phyloP scores from a whole-genome alignment of 1,140 invertebrate species.

The Leptinotarsa texana region DNA sequence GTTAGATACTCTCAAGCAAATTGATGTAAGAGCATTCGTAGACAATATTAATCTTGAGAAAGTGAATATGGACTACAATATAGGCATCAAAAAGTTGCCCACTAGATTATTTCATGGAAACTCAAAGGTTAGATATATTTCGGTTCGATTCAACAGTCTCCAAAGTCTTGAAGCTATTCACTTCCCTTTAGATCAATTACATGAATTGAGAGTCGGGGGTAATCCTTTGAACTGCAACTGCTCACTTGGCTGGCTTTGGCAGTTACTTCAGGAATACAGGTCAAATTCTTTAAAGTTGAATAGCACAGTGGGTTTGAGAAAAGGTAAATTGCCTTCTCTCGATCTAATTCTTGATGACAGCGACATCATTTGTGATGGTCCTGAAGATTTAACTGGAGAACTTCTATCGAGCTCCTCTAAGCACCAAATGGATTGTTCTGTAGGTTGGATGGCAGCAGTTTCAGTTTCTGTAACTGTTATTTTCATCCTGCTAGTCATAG shows the following conservation, averaged over 20 bases:
- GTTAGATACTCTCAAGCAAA: conserved; percentile 65
- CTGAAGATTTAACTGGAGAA: conserved; percentile 58
- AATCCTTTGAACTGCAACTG: conserved; percentile 88
- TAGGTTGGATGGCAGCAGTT: conserved; percentile 62
- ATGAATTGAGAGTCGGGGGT: conserved; percentile 71
- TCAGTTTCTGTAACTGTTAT: conserved; percentile 61
- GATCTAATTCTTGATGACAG: conserved; percentile 54
- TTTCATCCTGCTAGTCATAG: conserved; percentile 61
- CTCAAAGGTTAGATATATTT: conserved; percentile 72
- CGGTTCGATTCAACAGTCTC: conserved; percentile 71
- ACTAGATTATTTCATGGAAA: conserved; percentile 75
- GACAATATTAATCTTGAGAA: conserved; percentile 82
- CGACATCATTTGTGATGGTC: conserved; percentile 61
- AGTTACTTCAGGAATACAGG: conserved; percentile 64
- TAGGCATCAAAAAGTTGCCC: conserved; percentile 69
- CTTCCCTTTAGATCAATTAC: conserved; percentile 76
- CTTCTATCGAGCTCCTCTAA: conserved; percentile 61
- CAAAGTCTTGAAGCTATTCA: conserved; percentile 75
- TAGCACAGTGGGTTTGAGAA: conserved; percentile 51
- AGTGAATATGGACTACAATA: conserved; percentile 77
- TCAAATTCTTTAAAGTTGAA: conserved; percentile 42
- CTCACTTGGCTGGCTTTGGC: conserved; percentile 84
- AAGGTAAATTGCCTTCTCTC: conserved; percentile 56
- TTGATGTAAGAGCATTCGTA: conserved; percentile 77
- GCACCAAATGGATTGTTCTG: conserved; percentile 64